Base-by-base conservation (phyloP, 2,113 vertebrate species). In the Rhabdomys dilectus region DNA sequence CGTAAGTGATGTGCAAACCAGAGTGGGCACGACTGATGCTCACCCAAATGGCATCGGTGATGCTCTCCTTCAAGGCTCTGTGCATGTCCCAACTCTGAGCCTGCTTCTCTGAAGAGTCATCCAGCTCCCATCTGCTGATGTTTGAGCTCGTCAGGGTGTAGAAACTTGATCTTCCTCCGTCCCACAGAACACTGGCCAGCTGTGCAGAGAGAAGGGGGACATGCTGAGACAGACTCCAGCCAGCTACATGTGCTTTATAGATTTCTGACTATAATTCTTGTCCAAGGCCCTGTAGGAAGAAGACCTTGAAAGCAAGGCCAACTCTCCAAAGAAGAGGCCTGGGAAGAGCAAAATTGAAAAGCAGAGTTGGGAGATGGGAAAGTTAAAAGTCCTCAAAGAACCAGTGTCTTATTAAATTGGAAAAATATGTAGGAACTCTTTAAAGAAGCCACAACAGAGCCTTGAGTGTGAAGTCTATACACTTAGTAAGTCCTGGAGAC, bases 21-120 rank as follows among this genome's bases (percentile, higher is more conserved):
- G 3, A n/a, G 89, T 4, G 36, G 73, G 70, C n/a, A n/a, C 19
- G 34, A 77, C 81, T 62, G 12, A 0, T 81, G 85, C 99, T 99
- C 97, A 99, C 99, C 99, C 99, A 99, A 96, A 99, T 99, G 81
- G 99, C 99, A 78, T 99, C 99, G 0, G 98, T 97, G 66, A 99
- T 98, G 96, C 98, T 99, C 94, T 99, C 99, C 19, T 98, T 99
- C 92, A 99, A 98, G 76, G 98, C 97, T 91, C 98, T 98, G 78
- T 97, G 98, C 94, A 98, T 88, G 93, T 99, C 99, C 99, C 99
- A 99, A 97, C 98, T 99, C 93, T 99, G 93, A 75, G 98, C 96
- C 48, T 99, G 99, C 81, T 98, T 99, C 96, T 99, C 99, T 16
- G 98, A 98, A 64, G 91, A 98, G 94, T 99, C 99, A 31, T 99